Conservation (phyloP, 2,888 invertebrate genomes). For the Bedellia somnulentella region DNA sequence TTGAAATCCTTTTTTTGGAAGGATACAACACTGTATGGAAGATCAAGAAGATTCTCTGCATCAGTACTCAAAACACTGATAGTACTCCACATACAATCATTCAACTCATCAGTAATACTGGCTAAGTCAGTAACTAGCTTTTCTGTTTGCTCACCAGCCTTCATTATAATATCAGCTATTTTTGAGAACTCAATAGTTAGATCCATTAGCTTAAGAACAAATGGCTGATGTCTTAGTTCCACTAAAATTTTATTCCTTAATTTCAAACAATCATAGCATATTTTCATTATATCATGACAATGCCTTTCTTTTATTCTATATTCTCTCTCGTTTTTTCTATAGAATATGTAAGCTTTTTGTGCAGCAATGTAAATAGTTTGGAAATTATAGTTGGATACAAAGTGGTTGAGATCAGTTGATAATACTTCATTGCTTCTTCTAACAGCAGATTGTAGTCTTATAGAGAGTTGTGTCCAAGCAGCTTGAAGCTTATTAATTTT, state of each 20-base stretch:
- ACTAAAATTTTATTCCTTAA: conserved; percentile 48
- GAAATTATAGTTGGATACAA: conserved; percentile 39
- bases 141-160: conserved; percentile 33
- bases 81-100: conserved; percentile 40
- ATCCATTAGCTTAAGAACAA: conserved; percentile 41
- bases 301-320: conserved; percentile 38
- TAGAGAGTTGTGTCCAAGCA: conserved; percentile 43
- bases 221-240: conserved; percentile 39
- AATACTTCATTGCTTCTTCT: conserved; percentile 42
- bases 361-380: conserved; percentile 41
- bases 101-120: conserved; percentile 29
- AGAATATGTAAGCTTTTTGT: conserved; percentile 35
- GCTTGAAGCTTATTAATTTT: conserved; percentile 40
- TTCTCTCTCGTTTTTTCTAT: conserved; percentile 39
- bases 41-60: conserved; percentile 28
- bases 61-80: conserved; percentile 35
- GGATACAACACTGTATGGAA: conserved; percentile 49
- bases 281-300: conserved; percentile 54
- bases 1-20: conserved; percentile 47
- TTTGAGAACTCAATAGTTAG: conserved; percentile 41
- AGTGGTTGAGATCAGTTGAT: conserved; percentile 33
- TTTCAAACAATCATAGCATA: conserved; percentile 59
- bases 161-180: conserved; percentile 35
- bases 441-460: conserved; percentile 43
- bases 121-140: conserved; percentile 27